A percentile compares a stretch with the other conserved stretches of the same genome.
Conservation (phyloP, 2,113 vertebrate species). For the Lamprologus tigripictilis region DNA sequence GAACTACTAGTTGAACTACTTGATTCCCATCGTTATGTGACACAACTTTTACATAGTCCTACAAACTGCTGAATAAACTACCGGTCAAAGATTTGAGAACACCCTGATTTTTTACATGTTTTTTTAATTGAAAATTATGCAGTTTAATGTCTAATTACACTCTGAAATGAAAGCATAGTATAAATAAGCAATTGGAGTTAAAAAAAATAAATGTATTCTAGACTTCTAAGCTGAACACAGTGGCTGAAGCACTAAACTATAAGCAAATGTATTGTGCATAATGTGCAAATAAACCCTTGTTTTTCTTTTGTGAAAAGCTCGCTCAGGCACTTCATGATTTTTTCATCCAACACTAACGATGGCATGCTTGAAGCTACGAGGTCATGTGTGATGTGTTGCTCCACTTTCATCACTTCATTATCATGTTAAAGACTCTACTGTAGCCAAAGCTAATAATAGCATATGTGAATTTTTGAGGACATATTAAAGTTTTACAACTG, state of each 20-base stretch:
- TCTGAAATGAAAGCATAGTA: background rate
- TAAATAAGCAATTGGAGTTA: background rate
- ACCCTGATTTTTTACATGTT: background rate
- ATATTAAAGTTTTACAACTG: slow-evolving; percentile 22
- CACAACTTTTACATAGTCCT: background rate
- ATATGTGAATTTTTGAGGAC: background rate
- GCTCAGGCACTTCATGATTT: background rate
- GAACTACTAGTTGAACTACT: background rate
- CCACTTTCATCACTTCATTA: background rate
- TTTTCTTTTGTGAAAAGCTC: background rate
- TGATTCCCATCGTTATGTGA: background rate
- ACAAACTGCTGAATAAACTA: background rate
- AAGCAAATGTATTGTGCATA: background rate
- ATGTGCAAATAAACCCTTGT: background rate
- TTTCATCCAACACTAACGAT: background rate
- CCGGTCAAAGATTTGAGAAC: background rate
- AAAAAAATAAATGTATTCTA: background rate
- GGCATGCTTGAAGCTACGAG: background rate
- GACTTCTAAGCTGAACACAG: background rate
- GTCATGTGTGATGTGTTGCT: background rate
- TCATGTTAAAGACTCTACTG: background rate
- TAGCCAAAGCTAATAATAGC: background rate
- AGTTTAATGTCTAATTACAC: background rate
- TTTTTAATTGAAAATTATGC: background rate
- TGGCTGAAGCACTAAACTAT: background rate